Evolutionary conservation across 1,140 invertebrate genomes (phyloP).

Genomic region (Diorhabda sublineata): DNA sequence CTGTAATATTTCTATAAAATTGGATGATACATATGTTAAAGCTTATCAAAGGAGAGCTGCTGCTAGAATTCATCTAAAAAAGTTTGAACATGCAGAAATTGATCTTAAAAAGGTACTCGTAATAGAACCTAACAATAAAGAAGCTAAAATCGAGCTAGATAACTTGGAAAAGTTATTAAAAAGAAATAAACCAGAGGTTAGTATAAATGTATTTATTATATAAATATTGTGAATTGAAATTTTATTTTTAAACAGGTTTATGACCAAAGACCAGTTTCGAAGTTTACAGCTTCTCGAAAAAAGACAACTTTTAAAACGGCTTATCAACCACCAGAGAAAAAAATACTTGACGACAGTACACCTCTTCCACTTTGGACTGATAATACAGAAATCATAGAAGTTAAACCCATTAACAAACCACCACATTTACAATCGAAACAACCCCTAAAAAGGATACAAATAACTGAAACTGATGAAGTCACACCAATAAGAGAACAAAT

Average conservation of each 20-base stretch:
- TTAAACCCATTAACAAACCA: conserved; percentile 38
- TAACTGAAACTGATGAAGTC: conserved; percentile 32
- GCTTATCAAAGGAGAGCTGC: conserved; percentile 71
- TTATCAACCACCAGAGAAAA: conserved; percentile 9
- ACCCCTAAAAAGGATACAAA: conserved; percentile 37
- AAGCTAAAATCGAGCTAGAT: conserved; percentile 55
- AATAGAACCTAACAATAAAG: conserved; percentile 68
- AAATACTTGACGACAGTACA: conserved; percentile 20
- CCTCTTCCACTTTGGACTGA: conserved; percentile 22
- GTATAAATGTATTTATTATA: not conserved
- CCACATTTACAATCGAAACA: conserved; percentile 39
- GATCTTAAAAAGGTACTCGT: conserved; percentile 65
- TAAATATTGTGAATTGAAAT: not conserved
- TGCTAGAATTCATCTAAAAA: conserved; percentile 60
- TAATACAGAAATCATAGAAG: conserved; percentile 27
- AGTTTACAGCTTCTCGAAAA: conserved; percentile 37
- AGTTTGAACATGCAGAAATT: conserved; percentile 58
- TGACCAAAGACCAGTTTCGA: conserved; percentile 36
- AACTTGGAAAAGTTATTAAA: conserved; percentile 55
- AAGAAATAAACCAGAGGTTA: conserved; percentile 35
- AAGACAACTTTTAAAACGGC: conserved; percentile 20
- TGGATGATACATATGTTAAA: conserved; percentile 76
- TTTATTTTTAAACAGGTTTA: conserved; percentile 12
- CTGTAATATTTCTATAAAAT: conserved; percentile 64
- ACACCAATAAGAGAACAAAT: conserved; percentile 2